phyloP scores from a whole-genome alignment of 2,797 vertebrate genomes.

The Rallus crepitans region DNA sequence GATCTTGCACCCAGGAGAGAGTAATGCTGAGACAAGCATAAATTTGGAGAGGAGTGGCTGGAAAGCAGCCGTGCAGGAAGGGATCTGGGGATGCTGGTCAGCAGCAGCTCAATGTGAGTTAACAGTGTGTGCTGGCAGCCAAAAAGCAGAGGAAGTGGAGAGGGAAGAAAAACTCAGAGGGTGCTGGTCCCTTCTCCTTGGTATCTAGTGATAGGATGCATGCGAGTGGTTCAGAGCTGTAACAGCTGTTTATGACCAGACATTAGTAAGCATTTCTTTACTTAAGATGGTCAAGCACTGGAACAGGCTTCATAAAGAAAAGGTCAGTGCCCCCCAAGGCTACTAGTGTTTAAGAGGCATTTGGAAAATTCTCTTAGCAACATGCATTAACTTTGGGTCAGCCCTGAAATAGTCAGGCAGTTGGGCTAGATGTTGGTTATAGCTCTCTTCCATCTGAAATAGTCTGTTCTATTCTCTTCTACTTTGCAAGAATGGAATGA shows the following conservation, averaged over 20 bases:
- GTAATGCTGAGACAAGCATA: neutral
- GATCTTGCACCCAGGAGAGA: neutral
- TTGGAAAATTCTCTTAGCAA: neutral
- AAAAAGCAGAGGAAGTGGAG: neutral
- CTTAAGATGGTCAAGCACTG: neutral
- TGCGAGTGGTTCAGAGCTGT: neutral
- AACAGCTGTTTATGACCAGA: neutral
- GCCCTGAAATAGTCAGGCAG: neutral
- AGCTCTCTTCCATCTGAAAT: neutral
- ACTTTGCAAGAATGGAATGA: neutral
- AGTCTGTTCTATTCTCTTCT: neutral
- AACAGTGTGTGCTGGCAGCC: neutral
- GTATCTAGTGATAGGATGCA: accelerated
- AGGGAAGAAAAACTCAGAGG: neutral
- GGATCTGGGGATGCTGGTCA: neutral
- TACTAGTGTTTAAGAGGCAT: neutral
- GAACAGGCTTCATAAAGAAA: neutral
- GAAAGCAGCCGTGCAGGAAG: neutral
- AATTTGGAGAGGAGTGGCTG: neutral
- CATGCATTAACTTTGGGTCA: neutral
- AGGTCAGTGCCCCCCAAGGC: neutral
- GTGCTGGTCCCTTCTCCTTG: neutral
- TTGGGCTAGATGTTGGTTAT: neutral
- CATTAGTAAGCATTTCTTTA: neutral
- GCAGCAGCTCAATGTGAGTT: neutral